These are phyloP conservation scores for Eidolon dupreanum DNA, from an alignment of 2,797 vertebrate species.

Conservation along the genomic window DNA sequence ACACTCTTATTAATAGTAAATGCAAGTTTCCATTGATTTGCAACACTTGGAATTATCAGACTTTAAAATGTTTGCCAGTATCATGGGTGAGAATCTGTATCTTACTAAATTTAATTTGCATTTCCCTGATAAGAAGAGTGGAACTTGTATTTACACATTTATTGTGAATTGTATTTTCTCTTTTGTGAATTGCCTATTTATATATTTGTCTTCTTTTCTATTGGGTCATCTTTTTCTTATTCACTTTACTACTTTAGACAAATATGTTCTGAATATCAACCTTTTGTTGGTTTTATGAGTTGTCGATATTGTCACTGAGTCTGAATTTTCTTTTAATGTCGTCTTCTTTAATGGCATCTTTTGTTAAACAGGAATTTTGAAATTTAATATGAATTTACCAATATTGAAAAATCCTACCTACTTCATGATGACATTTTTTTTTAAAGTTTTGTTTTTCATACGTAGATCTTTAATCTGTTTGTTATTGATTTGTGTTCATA, in stretches of 20 bases:
- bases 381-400: neutral
- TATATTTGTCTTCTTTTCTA: neutral
- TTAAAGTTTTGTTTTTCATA: neutral
- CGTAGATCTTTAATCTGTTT: neutral
- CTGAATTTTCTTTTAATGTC: neutral
- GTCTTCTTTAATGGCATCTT: neutral
- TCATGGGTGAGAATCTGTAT: neutral
- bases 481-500: neutral
- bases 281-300: neutral
- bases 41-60: constrained; percentile 26
- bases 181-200: neutral
- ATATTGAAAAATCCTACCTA: neutral
- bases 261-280: neutral
- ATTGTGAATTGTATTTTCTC: neutral
- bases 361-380: neutral
- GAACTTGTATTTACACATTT: neutral
- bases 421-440: neutral
- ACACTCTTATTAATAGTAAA: neutral
- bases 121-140: neutral
- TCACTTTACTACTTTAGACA: neutral
- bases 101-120: neutral
- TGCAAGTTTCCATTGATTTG: neutral
- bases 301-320: neutral
- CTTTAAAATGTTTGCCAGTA: neutral
- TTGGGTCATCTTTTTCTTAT: neutral